Conservation (phyloP, 1,140 invertebrate genomes). For the Drosophila bipectinata region DNA sequence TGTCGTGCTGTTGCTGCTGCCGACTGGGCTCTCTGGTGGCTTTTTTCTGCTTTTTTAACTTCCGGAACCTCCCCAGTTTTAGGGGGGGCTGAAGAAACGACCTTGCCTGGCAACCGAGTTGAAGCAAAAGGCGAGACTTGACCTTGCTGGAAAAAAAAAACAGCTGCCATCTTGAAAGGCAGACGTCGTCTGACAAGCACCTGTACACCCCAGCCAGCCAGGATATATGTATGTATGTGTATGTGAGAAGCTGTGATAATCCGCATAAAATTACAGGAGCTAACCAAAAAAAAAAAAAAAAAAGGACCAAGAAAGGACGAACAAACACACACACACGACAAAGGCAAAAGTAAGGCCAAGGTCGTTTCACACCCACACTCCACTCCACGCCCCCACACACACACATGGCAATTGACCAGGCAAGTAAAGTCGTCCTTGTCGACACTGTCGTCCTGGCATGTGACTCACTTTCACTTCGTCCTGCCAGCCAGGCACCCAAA, state of each 20-base stretch:
- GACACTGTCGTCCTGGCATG: slow-evolving; percentile 52
- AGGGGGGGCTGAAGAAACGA: not conserved
- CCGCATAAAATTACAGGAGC: slow-evolving; percentile 82
- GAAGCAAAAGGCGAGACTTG: slow-evolving; percentile 33
- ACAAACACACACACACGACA: slow-evolving; percentile 39
- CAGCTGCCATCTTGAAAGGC: slow-evolving; percentile 43
- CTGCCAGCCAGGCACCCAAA: slow-evolving; percentile 17
- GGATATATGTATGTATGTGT: slow-evolving; percentile 20
- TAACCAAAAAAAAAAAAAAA: slow-evolving; percentile 39
- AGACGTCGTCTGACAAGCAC: slow-evolving; percentile 35
- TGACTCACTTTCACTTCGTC: slow-evolving; percentile 68
- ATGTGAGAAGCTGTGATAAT: slow-evolving; percentile 63
- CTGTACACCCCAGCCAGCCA: not conserved
- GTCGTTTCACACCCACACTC: slow-evolving; percentile 54
- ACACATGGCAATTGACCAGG: slow-evolving; percentile 71
- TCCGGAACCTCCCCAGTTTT: slow-evolving; percentile 40
- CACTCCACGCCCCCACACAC: slow-evolving; percentile 35
- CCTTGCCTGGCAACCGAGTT: slow-evolving; percentile 52
- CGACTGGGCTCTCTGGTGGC: not conserved
- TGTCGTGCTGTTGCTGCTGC: too few relatives aligned
- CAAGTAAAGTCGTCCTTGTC: slow-evolving; percentile 16
- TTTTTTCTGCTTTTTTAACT: slow-evolving; percentile 49
- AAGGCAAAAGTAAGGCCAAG: slow-evolving; percentile 76
- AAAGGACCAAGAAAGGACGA: slow-evolving; percentile 41
- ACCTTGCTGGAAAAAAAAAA: slow-evolving; percentile 50